Base-by-base conservation (phyloP, 2,113 vertebrate genomes). In the Anoura caudifer region DNA sequence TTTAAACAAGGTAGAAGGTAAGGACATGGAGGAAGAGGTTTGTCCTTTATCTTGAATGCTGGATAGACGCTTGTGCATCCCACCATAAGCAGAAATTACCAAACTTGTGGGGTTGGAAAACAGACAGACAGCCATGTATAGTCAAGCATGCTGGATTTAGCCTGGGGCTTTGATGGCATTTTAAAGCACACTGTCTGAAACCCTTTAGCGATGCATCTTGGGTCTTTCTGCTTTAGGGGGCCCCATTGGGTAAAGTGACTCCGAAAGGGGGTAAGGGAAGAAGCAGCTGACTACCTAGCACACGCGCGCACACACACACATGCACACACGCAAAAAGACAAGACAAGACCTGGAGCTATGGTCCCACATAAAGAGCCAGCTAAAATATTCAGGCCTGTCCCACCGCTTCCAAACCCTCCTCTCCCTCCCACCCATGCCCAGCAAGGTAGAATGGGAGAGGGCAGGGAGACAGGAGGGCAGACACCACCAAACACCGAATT, bases 271-370 rank as follows among this genome's bases (percentile, higher is more conserved):
- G 61, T 61, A 36, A 90, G 41, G 50, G 28, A 96, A 83, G 91
- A 96, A 97, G 93, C 90, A 65, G 87, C 41, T 90, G 86, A 95
- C 86, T 76, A 96, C 73, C 2, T 87, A 65, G 81, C 52, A 94
- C n/a, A n/a, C n/a, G n/a, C n/a, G n/a, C n/a, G n/a, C n/a, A n/a
- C n/a, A n/a, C n/a, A n/a, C n/a, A n/a, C n/a, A n/a, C n/a, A n/a
- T n/a, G n/a, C n/a, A n/a, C n/a, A n/a, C n/a, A n/a, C 59, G 84
- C 54, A 92, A 87, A 92, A 90, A 70, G 24, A 10, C 22, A 59
- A 59, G 8, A 59, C 17, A 73, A 86, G 41, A 86, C 22, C 24
- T 52, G 28, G 16, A 69, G 87, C 65, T 92, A 31, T 13, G 65
- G 77, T 50, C 56, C 69, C 79, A 92, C 7, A 45, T 38, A 73